Evolutionary conservation across 2,113 vertebrate genomes (phyloP).

Genomic region (Zapus hudsonius): DNA sequence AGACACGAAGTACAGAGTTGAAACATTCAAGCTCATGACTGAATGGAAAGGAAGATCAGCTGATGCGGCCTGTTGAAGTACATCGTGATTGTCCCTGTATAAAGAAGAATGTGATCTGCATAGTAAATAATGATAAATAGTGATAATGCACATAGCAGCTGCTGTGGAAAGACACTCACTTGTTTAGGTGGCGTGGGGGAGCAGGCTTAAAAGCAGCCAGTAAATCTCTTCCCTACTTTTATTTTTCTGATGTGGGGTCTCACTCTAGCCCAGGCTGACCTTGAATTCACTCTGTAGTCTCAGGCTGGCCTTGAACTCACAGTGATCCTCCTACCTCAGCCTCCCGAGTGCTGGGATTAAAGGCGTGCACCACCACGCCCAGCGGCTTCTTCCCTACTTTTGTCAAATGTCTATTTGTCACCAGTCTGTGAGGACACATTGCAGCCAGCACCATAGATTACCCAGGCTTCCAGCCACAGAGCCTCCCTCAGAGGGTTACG

Average conservation of each 20-base stretch:
- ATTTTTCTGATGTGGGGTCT: too few species aligned
- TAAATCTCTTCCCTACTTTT: not conserved
- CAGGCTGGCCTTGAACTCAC: too few species aligned
- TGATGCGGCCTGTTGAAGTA: constrained; percentile 12
- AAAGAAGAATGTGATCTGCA: too few species aligned
- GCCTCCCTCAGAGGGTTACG: not conserved
- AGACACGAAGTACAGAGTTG: not conserved
- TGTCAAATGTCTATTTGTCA: not conserved
- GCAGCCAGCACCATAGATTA: not conserved
- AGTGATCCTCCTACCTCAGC: too few species aligned
- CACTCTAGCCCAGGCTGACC: too few species aligned
- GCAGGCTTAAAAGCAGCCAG: not conserved
- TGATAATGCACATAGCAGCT: not conserved
- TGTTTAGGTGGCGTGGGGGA: not conserved
- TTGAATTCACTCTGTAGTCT: too few species aligned
- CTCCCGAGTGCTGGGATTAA: too few species aligned
- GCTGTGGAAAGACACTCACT: not conserved
- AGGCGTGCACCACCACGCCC: too few species aligned
- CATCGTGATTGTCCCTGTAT: not conserved
- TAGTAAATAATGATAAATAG: too few species aligned
- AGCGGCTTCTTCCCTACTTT: not conserved
- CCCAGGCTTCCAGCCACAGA: not conserved
- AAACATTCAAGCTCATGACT: not conserved
- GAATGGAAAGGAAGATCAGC: not conserved
- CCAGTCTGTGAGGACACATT: not conserved